A percentile compares a stretch with the other conserved stretches of the same genome.
phyloP scores from a whole-genome alignment of 2,888 invertebrate species.

The Amitus sp. region DNA sequence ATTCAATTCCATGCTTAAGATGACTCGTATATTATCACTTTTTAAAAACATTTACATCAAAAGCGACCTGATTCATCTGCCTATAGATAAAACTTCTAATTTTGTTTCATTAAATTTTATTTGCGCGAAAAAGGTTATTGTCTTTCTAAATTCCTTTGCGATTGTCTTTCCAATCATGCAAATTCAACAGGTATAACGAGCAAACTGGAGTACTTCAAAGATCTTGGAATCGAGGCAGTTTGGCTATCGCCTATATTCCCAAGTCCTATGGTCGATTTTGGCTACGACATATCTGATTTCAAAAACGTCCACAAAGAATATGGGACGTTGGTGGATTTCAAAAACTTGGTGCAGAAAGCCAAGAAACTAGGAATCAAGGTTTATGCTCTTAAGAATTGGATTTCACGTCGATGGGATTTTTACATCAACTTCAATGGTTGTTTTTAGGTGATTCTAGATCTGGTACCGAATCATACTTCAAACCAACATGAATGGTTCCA shows the following conservation, averaged over 20 bases:
- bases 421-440: neutral
- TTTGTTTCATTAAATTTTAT: too few species aligned
- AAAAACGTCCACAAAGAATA: constrained; percentile 77
- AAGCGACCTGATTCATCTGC: too few species aligned
- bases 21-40: too few species aligned
- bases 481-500: constrained; percentile 70
- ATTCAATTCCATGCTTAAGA: too few species aligned
- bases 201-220: constrained; percentile 72
- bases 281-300: constrained; percentile 88
- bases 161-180: too few species aligned
- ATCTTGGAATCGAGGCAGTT: constrained; percentile 78
- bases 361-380: constrained; percentile 69
- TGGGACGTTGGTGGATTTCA: constrained; percentile 80
- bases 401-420: neutral
- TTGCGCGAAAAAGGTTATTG: too few species aligned
- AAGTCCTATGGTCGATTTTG: constrained; percentile 88
- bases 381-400: constrained; percentile 45
- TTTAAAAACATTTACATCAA: too few species aligned
- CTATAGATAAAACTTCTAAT: too few species aligned
- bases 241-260: constrained; percentile 88
- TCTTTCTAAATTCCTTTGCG: too few species aligned
- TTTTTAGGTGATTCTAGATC: constrained; percentile 70
- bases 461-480: constrained; percentile 72
- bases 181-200: constrained; percentile 71
- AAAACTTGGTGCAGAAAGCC: constrained; percentile 69